phyloP scores from a whole-genome alignment of 2,888 invertebrate species.

The Tolmerus cingulatus region DNA sequence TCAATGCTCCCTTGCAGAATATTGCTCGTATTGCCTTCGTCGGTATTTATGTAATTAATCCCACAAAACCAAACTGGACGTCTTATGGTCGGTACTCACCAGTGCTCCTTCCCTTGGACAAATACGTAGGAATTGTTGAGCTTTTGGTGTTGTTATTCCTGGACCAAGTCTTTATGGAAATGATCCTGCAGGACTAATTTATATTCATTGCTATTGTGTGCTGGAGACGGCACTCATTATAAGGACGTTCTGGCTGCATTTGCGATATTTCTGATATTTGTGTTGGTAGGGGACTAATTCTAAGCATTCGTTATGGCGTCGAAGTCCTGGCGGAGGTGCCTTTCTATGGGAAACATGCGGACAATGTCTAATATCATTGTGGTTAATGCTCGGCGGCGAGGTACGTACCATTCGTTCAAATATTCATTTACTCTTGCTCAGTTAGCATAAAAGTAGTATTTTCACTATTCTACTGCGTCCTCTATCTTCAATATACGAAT shows the following conservation, averaged over 20 bases:
- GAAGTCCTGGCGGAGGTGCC: neutral
- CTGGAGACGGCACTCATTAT: conserved; percentile 4
- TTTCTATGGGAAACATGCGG: neutral
- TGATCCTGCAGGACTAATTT: conserved; percentile 30
- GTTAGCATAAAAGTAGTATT: neutral
- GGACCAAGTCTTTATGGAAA: conserved; percentile 20
- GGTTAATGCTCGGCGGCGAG: neutral
- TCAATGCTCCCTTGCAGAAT: neutral
- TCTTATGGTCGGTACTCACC: neutral
- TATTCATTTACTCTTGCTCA: neutral
- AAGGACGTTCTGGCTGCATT: conserved; percentile 5
- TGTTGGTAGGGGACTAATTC: neutral
- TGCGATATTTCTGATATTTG: conserved; percentile 2
- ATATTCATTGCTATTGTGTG: conserved; percentile 25
- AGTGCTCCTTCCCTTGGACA: neutral
- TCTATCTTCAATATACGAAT: neutral
- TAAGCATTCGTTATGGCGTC: neutral
- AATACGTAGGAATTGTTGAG: conserved; percentile 16
- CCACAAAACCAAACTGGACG: conserved; percentile 5
- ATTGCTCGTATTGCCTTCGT: neutral
- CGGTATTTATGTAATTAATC: conserved; percentile 10
- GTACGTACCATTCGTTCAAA: neutral
- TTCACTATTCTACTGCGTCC: neutral
- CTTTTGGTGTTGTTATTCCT: neutral
- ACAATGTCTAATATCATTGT: conserved; percentile 1